A percentile compares a stretch with the other conserved stretches of the same genome.
Conservation (phyloP, 2,797 vertebrate genomes). For the Schizothorax lantsangensis region DNA sequence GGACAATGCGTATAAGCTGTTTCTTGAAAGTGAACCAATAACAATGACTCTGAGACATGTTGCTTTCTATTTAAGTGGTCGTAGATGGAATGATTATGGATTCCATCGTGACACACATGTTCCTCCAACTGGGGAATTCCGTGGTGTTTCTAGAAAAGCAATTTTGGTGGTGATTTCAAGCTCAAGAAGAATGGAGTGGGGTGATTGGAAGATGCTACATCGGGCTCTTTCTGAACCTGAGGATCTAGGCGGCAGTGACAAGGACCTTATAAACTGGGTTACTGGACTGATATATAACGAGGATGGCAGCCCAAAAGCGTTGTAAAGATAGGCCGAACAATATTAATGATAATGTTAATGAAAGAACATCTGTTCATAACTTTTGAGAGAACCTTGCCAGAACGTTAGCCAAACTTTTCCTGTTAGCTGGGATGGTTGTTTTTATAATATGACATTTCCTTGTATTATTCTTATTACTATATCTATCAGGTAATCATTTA, state of each 20-base stretch:
- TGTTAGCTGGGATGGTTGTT: no score
- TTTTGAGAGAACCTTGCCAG: no score
- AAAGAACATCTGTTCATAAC: background rate
- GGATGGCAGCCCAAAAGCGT: background rate
- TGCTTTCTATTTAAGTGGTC: accelerated
- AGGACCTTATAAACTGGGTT: background rate
- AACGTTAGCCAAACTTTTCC: no score
- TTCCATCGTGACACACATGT: background rate
- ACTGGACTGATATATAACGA: background rate
- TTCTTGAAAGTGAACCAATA: background rate
- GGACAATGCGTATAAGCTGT: background rate
- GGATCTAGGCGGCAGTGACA: background rate
- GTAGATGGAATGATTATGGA: background rate
- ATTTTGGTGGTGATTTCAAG: slow-evolving; percentile 14
- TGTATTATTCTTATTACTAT: background rate
- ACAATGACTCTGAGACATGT: background rate
- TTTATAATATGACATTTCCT: background rate
- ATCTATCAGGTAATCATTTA: background rate
- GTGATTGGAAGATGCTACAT: accelerated
- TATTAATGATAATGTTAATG: background rate
- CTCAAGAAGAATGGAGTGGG: accelerated
- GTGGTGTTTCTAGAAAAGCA: background rate
- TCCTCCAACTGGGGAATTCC: background rate
- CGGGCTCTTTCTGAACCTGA: background rate
- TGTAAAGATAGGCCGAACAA: background rate